Percentiles rank a stretch among this genome's conserved stretches.
Conservation (phyloP, 2,113 vertebrate genomes). For the Ophthalmolycus amberensis region DNA sequence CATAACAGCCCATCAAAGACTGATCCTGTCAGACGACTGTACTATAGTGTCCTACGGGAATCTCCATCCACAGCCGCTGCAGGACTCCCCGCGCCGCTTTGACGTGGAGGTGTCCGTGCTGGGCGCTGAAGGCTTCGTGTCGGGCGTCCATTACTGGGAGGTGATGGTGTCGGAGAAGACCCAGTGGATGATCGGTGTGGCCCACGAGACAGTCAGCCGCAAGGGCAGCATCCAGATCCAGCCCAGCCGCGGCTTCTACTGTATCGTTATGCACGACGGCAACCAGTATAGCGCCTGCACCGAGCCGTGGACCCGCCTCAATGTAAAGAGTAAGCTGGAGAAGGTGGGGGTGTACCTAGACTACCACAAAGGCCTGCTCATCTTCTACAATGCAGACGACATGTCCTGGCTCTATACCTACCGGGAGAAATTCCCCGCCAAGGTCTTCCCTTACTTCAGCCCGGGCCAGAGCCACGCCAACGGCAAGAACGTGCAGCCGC, state of each 20-base stretch:
- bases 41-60: constrained; percentile 98
- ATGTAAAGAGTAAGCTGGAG: constrained; percentile 95
- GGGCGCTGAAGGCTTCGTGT: constrained; percentile 89
- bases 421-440: constrained; percentile 91
- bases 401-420: constrained; percentile 99
- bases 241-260: constrained; percentile 95
- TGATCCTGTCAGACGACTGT: constrained; percentile 97
- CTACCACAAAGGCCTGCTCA: constrained; percentile 94
- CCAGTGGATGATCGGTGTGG: constrained; percentile 98
- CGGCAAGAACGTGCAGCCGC: constrained; percentile 95
- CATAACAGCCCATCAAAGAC: constrained; percentile 94
- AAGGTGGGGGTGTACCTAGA: constrained; percentile 98
- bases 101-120: constrained; percentile 97
- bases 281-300: constrained; percentile 99
- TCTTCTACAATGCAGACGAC: constrained; percentile 98
- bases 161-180: constrained; percentile 98
- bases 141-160: constrained; percentile 97
- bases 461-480: constrained; percentile 98
- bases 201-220: constrained; percentile 92
- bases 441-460: constrained; percentile 96
- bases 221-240: constrained; percentile 99
- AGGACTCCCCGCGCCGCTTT: constrained; percentile 96
- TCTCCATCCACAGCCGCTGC: constrained; percentile 94
- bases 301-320: constrained; percentile 97
- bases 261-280: constrained; percentile 98